These are phyloP conservation scores for Drosophila lacteicornis DNA, from an alignment of 1,140 invertebrate species.

Conservation along the genomic window DNA sequence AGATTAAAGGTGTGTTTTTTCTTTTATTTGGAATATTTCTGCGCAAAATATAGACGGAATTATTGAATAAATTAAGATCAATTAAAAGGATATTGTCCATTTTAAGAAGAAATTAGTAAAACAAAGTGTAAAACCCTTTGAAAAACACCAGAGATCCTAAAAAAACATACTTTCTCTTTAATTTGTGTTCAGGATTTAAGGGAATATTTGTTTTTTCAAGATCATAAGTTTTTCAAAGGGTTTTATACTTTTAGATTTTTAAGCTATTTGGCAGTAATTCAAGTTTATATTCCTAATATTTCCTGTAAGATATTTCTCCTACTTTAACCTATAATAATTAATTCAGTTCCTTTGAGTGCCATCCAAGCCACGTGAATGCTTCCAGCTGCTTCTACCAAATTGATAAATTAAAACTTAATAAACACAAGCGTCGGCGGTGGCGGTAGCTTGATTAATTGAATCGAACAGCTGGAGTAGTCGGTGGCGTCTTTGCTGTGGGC, in stretches of 20 bases:
- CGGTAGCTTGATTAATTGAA: conserved; percentile 35
- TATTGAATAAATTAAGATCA: no score
- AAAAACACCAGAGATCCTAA: no score
- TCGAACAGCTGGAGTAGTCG: conserved; percentile 44
- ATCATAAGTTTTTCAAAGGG: no score
- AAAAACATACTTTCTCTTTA: no score
- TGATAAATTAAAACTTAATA: conserved; percentile 42
- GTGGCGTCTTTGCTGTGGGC: conserved; percentile 15
- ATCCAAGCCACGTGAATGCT: not conserved
- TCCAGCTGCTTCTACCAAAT: conserved; percentile 10
- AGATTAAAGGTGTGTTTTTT: no score
- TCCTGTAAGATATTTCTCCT: not conserved
- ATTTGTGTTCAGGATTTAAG: no score
- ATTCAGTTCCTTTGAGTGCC: not conserved
- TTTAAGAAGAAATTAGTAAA: no score
- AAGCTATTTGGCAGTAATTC: not conserved
- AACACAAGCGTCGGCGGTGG: not conserved
- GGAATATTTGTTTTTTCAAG: no score
- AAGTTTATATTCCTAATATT: not conserved
- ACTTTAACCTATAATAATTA: not conserved
- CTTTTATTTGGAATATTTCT: no score
- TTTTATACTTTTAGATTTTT: not conserved
- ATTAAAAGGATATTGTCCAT: no score
- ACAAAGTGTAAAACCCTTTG: no score
- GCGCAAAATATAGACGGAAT: no score